Evolutionary conservation across 1,140 invertebrate species (phyloP).

Genomic region (Nephila pilipes): DNA sequence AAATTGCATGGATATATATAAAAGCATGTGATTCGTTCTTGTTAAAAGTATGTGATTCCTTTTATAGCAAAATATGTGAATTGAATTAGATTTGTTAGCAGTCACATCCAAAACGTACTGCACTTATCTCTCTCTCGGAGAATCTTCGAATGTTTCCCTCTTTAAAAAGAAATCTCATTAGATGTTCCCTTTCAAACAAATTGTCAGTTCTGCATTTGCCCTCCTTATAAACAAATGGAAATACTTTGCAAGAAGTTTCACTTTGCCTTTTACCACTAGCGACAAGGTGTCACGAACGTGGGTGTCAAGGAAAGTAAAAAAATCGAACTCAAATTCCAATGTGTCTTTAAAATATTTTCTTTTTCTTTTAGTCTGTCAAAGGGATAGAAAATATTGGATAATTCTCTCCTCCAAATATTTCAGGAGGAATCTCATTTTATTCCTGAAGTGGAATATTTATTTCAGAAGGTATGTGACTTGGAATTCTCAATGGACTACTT

Average conservation of each 20-base stretch:
- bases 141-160: background rate
- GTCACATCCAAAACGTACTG: background rate
- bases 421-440: background rate
- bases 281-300: constrained; percentile 6
- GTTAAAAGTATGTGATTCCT: too few species aligned
- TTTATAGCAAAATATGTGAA: background rate
- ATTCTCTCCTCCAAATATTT: constrained; percentile 4
- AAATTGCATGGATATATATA: too few species aligned
- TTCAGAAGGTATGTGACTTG: background rate
- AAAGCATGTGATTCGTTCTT: too few species aligned
- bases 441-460: background rate
- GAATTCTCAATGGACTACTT: constrained; percentile 19
- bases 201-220: constrained; percentile 3
- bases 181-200: background rate
- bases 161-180: constrained; percentile 22
- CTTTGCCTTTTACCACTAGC: background rate
- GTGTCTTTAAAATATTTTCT: background rate
- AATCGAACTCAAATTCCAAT: constrained; percentile 17
- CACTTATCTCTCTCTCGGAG: background rate
- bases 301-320: constrained; percentile 13
- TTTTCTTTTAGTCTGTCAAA: background rate
- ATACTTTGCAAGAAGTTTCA: background rate
- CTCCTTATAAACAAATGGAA: background rate
- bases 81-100: background rate
- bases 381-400: constrained; percentile 24